Base-by-base conservation (phyloP, 2,113 vertebrate species). In the Ameiurus melas region DNA sequence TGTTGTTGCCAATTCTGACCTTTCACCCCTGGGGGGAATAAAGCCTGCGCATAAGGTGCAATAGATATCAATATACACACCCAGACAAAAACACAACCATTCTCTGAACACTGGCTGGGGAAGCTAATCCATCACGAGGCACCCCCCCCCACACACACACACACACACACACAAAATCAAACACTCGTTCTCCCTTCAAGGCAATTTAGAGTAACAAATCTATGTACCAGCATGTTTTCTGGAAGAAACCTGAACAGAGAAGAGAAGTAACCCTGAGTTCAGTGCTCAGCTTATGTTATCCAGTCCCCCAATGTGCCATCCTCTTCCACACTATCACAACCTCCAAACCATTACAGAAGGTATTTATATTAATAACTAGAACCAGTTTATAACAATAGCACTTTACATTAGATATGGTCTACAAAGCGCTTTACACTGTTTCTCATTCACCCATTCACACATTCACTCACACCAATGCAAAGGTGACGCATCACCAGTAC, bases 1-100 rank as follows among this genome's bases (percentile, higher is more conserved):
- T 36, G 17, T 33, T 68, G 36, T n/a, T 88, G 68, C n/a, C 70
- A 85, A 30, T 75, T 88, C 58, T 68, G 60, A 88, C 57, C 60
- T 88, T 88, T 78, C 22, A 36, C 70, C 70, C 51, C 80, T 39
- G 55, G 27, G 39, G 33, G 36, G 36, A 89, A 85, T 39, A 39
- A 39, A 39, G 1, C 25, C 33, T 22, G 70, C 22, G 70, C 8
- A 1, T 19, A 4, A 73, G 33, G 30, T 36, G 13, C 16, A 36
- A 19, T 19, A 33, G 5, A 17, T 30, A 68, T 14, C n/a, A n/a
- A 13, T 27, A 30, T 22, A 66, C 64, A 66, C 27, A 68, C 55
- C 3, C 64, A 68, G 10, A 68, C 64, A 68, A 62, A 60, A 60
- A 8, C 20, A 62, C 25, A 62, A 62, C 22, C 58, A 25, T 19